Evolutionary conservation across 2,888 invertebrate genomes (phyloP).

Genomic region (Octodonta nipae): DNA sequence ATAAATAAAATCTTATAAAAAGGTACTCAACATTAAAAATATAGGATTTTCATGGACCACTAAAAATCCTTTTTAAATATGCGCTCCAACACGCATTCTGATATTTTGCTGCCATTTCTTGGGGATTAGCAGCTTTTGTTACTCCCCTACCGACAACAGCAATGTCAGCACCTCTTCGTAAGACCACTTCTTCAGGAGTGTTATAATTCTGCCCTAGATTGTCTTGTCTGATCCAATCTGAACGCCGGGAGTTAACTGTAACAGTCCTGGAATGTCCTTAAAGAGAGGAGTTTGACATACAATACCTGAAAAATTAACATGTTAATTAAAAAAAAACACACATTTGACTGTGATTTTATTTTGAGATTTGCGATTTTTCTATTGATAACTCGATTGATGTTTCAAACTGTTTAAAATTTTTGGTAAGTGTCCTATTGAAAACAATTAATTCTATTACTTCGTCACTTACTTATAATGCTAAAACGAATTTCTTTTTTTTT

Average conservation of each 20-base stretch:
- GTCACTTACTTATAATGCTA: too few species aligned
- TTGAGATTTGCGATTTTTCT: too few species aligned
- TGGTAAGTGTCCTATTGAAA: too few species aligned
- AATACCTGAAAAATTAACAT: constrained; percentile 51
- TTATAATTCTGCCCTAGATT: constrained; percentile 77
- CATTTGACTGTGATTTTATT: too few species aligned
- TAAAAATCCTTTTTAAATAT: constrained; percentile 41
- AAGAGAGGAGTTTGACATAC: constrained; percentile 72
- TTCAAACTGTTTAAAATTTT: too few species aligned
- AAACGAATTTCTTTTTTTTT: too few species aligned
- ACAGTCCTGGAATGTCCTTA: constrained; percentile 54
- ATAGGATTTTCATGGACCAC: too few species aligned
- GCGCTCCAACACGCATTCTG: constrained; percentile 60
- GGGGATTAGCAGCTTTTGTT: constrained; percentile 50
- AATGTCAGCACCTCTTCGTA: constrained; percentile 74
- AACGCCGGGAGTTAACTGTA: constrained; percentile 91
- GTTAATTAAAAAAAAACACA: too few species aligned
- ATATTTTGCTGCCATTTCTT: constrained; percentile 54
- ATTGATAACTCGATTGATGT: too few species aligned
- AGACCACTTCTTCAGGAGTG: constrained; percentile 67
- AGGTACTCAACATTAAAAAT: too few species aligned
- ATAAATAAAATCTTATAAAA: too few species aligned
- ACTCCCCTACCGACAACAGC: constrained; percentile 93
- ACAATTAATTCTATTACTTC: too few species aligned
- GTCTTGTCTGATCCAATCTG: constrained; percentile 58